Conservation (phyloP, 2,797 vertebrate genomes). For the Phataginus tricuspis region DNA sequence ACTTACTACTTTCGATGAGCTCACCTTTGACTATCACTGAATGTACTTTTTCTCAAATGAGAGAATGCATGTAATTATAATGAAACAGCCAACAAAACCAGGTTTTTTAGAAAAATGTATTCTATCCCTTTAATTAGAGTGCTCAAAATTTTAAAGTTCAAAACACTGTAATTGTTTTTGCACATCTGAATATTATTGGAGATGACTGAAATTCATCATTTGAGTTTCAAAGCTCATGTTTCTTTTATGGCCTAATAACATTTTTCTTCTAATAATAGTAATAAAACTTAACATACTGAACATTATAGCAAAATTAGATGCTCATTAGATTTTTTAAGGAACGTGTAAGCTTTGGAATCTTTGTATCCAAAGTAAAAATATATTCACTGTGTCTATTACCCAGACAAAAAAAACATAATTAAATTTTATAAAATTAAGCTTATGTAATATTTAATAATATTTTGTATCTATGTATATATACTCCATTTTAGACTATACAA, state of each 20-base stretch:
- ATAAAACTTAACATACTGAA: not conserved
- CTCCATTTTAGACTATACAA: not conserved
- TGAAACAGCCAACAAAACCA: not conserved
- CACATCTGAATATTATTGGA: not conserved
- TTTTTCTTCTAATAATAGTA: not conserved
- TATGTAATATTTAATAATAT: not conserved
- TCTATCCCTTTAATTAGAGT: not conserved
- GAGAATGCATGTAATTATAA: not conserved
- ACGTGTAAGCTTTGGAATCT: not conserved
- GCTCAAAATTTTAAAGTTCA: not conserved
- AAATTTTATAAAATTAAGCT: not conserved
- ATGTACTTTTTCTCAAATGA: not conserved
- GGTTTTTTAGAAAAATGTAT: not conserved
- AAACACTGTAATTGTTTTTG: not conserved
- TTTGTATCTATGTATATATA: not conserved
- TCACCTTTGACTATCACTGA: not conserved
- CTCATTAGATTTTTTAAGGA: not conserved
- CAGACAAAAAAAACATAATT: not conserved
- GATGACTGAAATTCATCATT: not conserved
- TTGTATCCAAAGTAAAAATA: not conserved
- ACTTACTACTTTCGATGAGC: not conserved
- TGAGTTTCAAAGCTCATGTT: not conserved
- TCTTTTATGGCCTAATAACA: not conserved
- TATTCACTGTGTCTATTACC: not conserved
- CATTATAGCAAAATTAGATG: not conserved